Base-by-base conservation (phyloP, 1,140 invertebrate genomes). In the Cotesia glomerata region DNA sequence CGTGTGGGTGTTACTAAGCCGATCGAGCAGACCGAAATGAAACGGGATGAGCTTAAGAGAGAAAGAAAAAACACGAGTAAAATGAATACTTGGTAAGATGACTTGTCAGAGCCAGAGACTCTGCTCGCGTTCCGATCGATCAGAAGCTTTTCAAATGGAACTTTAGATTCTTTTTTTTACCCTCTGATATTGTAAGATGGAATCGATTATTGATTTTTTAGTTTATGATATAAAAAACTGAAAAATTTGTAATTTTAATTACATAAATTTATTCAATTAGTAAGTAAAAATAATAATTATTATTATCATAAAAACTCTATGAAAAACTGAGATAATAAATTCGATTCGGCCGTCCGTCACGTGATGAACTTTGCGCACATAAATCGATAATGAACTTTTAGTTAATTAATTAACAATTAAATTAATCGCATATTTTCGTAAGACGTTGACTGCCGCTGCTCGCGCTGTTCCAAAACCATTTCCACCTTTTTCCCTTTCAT, bases 391-490 rank as follows among this genome's bases (percentile, higher is more conserved):
- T 63, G 49, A 14, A 34, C 14, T 9, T 32, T 9, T 52, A 64
- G 39, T 45, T 45, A 9, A 45, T 9, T 9, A 45, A 45, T 58
- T 9, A 58, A 16, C 32, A 18, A 18, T 45, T 45, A 26, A 18
- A 58, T 58, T 58, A 18, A 58, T 58, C 56, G 56, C 56, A 7
- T 58, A 26, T 58, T 58, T 85, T 85, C 80, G 83, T 85, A 84
- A 84, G 85, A 87, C 86, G 84, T 87, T 85, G 84, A 87, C 86
- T 86, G 85, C 86, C 85, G 86, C 86, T 87, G 86, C 86, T 87
- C 86, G 86, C 86, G 86, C 86, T 87, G 85, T 85, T 82, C 85
- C 85, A 85, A 84, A 84, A 83, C 79, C 82, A 81, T 72, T 69
- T 58, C 62, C 26, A 73, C 73, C 72, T 56, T 34, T 70, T 74